phyloP scores from a whole-genome alignment of 1,140 invertebrate genomes.

The Solenopsis fugax region DNA sequence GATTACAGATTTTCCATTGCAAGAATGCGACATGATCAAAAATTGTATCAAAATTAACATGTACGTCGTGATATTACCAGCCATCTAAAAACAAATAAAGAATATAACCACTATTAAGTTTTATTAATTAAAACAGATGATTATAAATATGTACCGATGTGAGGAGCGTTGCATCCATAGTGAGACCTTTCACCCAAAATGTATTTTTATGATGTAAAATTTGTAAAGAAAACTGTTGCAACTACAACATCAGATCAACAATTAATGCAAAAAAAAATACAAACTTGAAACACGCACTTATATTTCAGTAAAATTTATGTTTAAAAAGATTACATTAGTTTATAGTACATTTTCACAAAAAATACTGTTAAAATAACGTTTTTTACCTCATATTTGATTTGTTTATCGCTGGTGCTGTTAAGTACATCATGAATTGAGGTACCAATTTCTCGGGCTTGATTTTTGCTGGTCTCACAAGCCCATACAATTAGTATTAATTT shows the following conservation, averaged over 20 bases:
- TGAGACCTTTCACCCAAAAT: not conserved
- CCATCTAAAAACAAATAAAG: not conserved
- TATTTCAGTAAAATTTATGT: too few species aligned
- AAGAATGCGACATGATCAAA: not conserved
- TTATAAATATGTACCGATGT: too few species aligned
- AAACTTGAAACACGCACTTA: not conserved
- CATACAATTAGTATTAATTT: too few species aligned
- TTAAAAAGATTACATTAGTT: too few species aligned
- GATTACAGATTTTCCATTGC: not conserved
- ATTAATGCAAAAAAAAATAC: not conserved
- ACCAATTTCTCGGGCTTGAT: too few species aligned
- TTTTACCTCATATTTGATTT: too few species aligned
- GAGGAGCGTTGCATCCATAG: too few species aligned
- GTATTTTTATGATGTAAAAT: not conserved
- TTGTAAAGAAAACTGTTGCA: not conserved
- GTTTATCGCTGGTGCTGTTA: too few species aligned
- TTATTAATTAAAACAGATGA: not conserved
- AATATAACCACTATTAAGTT: not conserved
- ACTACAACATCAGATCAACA: not conserved
- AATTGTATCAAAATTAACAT: not conserved
- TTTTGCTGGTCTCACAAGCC: too few species aligned
- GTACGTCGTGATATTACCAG: not conserved
- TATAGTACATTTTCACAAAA: too few species aligned
- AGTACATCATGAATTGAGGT: too few species aligned
- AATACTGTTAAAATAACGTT: too few species aligned